Base-by-base conservation (phyloP, 2,888 invertebrate genomes). In the Ornithoptera alexandrae region DNA sequence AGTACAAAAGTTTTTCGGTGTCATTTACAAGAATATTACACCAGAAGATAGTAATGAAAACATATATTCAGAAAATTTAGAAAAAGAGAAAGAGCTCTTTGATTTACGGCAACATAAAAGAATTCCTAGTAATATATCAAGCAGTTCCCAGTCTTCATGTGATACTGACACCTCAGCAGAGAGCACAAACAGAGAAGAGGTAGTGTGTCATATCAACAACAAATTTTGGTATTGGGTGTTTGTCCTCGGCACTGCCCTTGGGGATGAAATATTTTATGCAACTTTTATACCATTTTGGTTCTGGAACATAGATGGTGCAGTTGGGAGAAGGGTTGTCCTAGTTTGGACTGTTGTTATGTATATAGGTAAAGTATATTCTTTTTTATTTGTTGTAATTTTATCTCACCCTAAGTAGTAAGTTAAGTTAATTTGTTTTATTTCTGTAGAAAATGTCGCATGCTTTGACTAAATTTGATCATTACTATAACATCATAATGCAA, bases 271-370 rank as follows among this genome's bases (percentile, higher is more conserved):
- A 73, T 98, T 98, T 86, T 98, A 98, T 87, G 95, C 96, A 1
- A 94, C 95, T n/a, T 97, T 98, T 82, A 97, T 98, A 80, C 97
- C 98, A 1, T 97, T 97, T 86, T 97, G 97, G 96, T 96, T 97
- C 82, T 98, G 98, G 98, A 98, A 98, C 87, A 94, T 98, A 70
- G 98, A 98, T 88, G 96, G 96, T 24, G 96, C 96, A 42, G 96
- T 98, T 3, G 97, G 97, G 18, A 92, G 98, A 76, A 93, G 97
- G 84, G 95, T 98, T 22, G 95, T 97, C 17, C 90, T 97, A 15
- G 95, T 97, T 24, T 97, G 97, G 97, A 94, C 96, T 39, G 93
- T 96, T 70, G 94, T 96, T 68, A 97, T 97, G 97, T 97, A 96
- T 78, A 95, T 96, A 81, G 97, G 97, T 96, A 88, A 88, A 73